Base-by-base conservation (phyloP, 2,888 invertebrate genomes). In the Clistopyga incitator region DNA sequence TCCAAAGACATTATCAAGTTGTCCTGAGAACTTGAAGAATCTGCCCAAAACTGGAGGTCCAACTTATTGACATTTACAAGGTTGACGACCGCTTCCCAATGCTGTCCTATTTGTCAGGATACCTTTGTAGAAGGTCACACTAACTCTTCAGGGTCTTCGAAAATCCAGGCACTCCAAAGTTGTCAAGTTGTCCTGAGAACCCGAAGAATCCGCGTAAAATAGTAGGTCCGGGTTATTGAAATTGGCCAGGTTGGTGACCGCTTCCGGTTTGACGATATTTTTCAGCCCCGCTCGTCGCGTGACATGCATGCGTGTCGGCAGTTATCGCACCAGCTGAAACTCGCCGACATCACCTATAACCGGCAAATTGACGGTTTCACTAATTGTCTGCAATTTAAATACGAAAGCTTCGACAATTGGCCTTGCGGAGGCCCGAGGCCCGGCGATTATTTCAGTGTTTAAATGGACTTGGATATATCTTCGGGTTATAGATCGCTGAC, bases 341-440 rank as follows among this genome's bases (percentile, higher is more conserved):
- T 68, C 47, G 45, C 71, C 25, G n/a, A 64, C 65, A 52, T 45
- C 77, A 50, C 38, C 34, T 80, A 29, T 61, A 76, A 71, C 68
- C 70, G 15, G 42, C 38, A 78, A 82, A 83, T 83, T 77, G 85
- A 78, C 68, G 82, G 81, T 78, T 83, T 68, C 77, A 78, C 83
- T 82, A 85, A 86, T 83, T 75, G 86, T 77, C 79, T 61, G 79
- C 75, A 83, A 83, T 86, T 86, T 79, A 75, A 83, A 83, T 85
- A 83, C 79, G 70, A 77, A 81, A 78, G 64, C 81, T 81, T 82
- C 47, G 74, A 83, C n/a, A 84, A 84, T 81, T 81, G 59, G 61
- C 59, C n/a, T n/a, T n/a, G n/a, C n/a, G n/a, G 81, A 59, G 75
- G 68, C 61, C 52, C 65, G 29, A 61, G 61, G 67, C 70, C 25